A percentile compares a stretch with the other conserved stretches of the same genome.
These are phyloP conservation scores for Goniozus legneri DNA, from an alignment of 1,140 invertebrate genomes.

Conservation along the genomic window DNA sequence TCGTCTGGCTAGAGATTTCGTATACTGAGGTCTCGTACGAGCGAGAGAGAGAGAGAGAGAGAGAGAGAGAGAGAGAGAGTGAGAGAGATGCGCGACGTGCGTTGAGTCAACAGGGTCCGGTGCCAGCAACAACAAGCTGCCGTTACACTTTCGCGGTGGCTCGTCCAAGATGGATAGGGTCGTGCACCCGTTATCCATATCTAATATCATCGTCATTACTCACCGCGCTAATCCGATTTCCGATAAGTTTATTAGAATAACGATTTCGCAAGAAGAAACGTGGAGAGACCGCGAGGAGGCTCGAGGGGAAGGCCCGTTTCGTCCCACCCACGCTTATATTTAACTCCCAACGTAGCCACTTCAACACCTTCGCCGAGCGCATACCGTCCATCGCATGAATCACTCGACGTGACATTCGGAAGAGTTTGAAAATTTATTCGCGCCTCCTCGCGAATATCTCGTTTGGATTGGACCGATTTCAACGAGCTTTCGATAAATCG, in stretches of 20 bases:
- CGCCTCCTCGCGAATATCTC: neutral
- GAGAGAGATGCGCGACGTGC: conserved; percentile 7
- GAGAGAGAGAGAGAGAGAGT: neutral
- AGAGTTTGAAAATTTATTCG: conserved; percentile 8
- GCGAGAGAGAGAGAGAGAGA: neutral
- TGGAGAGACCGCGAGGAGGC: neutral
- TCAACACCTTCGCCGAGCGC: neutral
- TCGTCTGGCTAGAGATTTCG: conserved; percentile 5
- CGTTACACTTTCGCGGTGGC: conserved; percentile 10
- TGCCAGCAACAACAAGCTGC: conserved; percentile 37
- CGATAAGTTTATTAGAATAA: neutral
- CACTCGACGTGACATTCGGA: too few species aligned
- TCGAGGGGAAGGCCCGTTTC: neutral
- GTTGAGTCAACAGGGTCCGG: conserved; percentile 30
- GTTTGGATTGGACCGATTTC: too few species aligned
- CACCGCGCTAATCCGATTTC: neutral
- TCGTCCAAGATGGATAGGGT: conserved; percentile 1
- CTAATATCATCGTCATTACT: neutral
- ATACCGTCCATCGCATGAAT: too few species aligned
- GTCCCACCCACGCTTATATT: neutral
- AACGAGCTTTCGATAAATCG: too few species aligned
- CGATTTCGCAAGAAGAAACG: neutral
- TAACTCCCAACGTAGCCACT: neutral
- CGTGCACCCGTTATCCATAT: neutral
- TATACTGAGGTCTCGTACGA: neutral